These are phyloP conservation scores for Leucophenga varia DNA, from an alignment of 1,140 invertebrate genomes.

Conservation along the genomic window DNA sequence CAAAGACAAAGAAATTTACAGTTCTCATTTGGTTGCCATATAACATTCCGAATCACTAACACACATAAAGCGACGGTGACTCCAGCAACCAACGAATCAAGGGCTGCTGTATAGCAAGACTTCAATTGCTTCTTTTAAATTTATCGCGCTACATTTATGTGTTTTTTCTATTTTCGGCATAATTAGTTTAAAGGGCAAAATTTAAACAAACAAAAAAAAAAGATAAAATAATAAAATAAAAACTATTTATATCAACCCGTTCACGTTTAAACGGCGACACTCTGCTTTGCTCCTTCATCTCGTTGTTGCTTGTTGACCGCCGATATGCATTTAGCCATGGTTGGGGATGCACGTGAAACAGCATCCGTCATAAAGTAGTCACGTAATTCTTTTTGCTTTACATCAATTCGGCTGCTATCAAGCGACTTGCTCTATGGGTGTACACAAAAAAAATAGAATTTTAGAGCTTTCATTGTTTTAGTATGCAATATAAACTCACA, in stretches of 20 bases:
- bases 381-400: constrained; percentile 78
- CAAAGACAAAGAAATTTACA: constrained; percentile 40
- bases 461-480: background rate
- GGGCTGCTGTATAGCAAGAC: background rate
- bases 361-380: constrained; percentile 99
- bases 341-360: constrained; percentile 93
- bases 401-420: constrained; percentile 62
- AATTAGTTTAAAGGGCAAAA: constrained; percentile 29
- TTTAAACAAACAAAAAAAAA: constrained; percentile 26
- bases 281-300: constrained; percentile 30
- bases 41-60: too few species aligned
- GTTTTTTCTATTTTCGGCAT: constrained; percentile 4
- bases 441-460: background rate
- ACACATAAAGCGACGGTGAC: too few species aligned
- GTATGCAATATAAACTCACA: constrained; percentile 56
- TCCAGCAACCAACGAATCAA: background rate
- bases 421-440: constrained; percentile 59
- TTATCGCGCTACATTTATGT: constrained; percentile 1
- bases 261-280: constrained; percentile 29
- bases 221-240: constrained; percentile 39
- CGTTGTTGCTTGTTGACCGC: constrained; percentile 71
- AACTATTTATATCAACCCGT: constrained; percentile 33
- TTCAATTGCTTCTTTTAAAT: constrained; percentile 6
- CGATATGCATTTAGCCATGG: constrained; percentile 98
- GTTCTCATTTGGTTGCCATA: constrained; percentile 4